Percentiles rank a stretch among this genome's conserved stretches.
These are phyloP conservation scores for Ips nitidus DNA, from an alignment of 1,140 invertebrate species.

Conservation along the genomic window DNA sequence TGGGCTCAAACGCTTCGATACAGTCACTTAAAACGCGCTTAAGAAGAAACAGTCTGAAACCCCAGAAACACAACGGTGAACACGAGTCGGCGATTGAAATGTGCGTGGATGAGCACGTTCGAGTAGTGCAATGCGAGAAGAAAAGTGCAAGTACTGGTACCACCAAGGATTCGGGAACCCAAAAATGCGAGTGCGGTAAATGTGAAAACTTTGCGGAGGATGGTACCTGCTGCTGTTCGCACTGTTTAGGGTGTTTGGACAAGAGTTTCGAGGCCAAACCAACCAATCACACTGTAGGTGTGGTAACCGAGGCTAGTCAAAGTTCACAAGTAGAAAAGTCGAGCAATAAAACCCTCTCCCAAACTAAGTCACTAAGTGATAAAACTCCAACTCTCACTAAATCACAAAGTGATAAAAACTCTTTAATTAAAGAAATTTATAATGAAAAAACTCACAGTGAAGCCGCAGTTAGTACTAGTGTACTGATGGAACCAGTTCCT, in stretches of 20 bases:
- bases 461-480: no score
- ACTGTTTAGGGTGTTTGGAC: constrained; percentile 30
- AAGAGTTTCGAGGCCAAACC: constrained; percentile 27
- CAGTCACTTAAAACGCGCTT: constrained; percentile 11
- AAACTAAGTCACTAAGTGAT: not conserved
- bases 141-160: constrained; percentile 1
- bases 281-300: constrained; percentile 6
- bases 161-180: constrained; percentile 13
- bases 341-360: not conserved
- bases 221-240: constrained; percentile 34
- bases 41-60: not conserved
- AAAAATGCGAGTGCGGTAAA: constrained; percentile 27
- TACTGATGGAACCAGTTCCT: not conserved
- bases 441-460: no score
- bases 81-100: not conserved
- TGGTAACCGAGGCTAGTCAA: not conserved
- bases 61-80: not conserved
- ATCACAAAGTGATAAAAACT: not conserved
- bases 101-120: not conserved
- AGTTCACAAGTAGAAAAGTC: no score
- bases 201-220: constrained; percentile 24
- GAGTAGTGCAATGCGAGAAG: not conserved
- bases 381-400: not conserved
- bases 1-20: not conserved
- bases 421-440: not conserved